Evolutionary conservation across 2,888 invertebrate species (phyloP).

Genomic region (Coelogynopora nodosa): DNA sequence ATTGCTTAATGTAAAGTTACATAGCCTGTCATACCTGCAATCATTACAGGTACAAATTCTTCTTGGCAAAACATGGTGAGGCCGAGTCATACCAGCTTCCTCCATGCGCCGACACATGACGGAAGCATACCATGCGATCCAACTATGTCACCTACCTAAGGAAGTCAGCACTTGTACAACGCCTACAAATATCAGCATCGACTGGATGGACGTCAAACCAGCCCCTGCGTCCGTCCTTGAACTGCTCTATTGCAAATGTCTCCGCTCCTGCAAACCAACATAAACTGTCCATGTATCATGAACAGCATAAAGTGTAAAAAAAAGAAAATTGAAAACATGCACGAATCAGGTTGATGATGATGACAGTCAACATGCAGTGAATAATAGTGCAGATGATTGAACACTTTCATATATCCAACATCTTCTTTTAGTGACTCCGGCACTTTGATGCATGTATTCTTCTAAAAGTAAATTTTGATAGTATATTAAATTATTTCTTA

Average conservation of each 20-base stretch:
- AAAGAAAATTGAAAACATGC: neutral
- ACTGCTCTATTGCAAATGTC: neutral
- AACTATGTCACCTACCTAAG: neutral
- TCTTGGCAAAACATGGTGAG: neutral
- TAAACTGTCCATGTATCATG: neutral
- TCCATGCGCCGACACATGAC: neutral
- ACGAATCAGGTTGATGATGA: neutral
- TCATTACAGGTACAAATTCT: neutral
- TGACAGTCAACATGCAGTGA: neutral
- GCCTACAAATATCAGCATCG: neutral
- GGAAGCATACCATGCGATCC: neutral
- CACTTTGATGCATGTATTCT: too few species aligned
- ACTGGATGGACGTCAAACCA: neutral
- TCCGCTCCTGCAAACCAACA: neutral
- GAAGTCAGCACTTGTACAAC: conserved; percentile 11
- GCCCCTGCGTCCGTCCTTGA: neutral
- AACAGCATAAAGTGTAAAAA: neutral
- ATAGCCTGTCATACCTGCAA: conserved; percentile 7
- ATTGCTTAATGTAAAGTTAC: neutral
- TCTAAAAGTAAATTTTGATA: too few species aligned
- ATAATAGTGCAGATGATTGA: neutral
- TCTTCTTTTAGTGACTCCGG: too few species aligned
- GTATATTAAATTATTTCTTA: neutral
- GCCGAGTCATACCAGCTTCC: neutral
- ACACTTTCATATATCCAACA: neutral